Evolutionary conservation across 2,797 vertebrate species (phyloP), one percentile per base, ranked within the genome.

Genomic region (Channa striata): DNA sequence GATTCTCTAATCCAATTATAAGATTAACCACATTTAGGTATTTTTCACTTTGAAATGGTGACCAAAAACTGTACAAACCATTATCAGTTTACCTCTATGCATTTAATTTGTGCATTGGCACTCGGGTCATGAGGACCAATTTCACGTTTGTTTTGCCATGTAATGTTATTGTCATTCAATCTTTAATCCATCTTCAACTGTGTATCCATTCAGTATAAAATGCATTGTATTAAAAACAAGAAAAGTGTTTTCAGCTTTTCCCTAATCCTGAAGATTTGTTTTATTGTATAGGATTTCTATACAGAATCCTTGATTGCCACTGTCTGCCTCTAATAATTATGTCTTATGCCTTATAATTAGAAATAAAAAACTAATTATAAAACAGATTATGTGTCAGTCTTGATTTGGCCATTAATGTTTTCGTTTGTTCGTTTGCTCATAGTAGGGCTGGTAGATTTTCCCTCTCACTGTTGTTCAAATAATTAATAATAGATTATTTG

Each of bases 101-200:
- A 83, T 59, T 74, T 68, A 71, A 36, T 23, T 66, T 61, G 62
- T 62, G 49, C 68, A 75, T 68, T 74, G 4, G 7, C 62, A 68
- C 78, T 81, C 62, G 70, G 69, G 53, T 59, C n/a, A 25, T 60
- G 59, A 54, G 51, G 25, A 52, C 59, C 30, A 4, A 53, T 23
- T 80, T 74, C 60, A 77, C 72, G 2, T 48, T 68, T 76, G 13
- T 61, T 16, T 66, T 59, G 53, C 59, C 25, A 43, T 47, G 17
- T 44, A 6, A 25, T 54, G 19, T 42, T 59, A 8, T 20, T 63
- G 16, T 74, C 40, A 37, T 40, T 11, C 1, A 73, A 34, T 60
- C 21, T 17, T 19, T 33, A 59, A 11, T 7, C 53, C 5, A 58
- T 62, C 16, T 53, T 49, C 16, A 12, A 53, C n/a, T 30, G n/a